These are phyloP conservation scores for Cryptocephalus primarius DNA, from an alignment of 2,888 invertebrate genomes.

Conservation along the genomic window DNA sequence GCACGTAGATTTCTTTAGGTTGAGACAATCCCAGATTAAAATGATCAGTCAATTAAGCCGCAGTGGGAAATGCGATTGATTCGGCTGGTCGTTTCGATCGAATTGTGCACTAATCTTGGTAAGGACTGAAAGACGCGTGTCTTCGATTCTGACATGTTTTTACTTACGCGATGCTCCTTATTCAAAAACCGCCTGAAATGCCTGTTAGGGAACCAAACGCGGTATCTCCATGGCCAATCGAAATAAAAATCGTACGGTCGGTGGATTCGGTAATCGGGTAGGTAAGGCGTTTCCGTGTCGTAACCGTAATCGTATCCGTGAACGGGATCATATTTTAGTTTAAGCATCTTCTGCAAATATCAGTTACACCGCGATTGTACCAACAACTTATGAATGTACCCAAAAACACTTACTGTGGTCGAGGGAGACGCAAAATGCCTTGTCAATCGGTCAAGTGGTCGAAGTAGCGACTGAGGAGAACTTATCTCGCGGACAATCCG, in stretches of 20 bases:
- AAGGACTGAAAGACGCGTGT: no score
- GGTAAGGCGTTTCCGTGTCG: conserved; percentile 10
- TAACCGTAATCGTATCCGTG: conserved; percentile 19
- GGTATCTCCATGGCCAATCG: conserved; percentile 20
- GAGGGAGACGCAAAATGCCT: no score
- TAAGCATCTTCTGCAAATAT: conserved; percentile 20
- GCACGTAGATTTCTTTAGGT: no score
- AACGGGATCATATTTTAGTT: conserved; percentile 22
- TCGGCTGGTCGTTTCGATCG: no score
- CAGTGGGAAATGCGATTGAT: neutral
- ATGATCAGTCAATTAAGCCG: neutral
- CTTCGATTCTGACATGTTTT: neutral
- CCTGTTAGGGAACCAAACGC: conserved; percentile 18
- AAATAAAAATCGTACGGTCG: conserved; percentile 20
- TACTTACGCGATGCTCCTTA: conserved; percentile 20
- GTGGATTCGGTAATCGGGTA: conserved; percentile 19
- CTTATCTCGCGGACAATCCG: no score
- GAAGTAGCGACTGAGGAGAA: no score
- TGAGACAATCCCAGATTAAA: neutral
- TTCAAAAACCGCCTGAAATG: conserved; percentile 18
- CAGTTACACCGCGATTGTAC: neutral
- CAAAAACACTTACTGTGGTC: no score
- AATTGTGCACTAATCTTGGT: no score
- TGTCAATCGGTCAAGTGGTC: no score
- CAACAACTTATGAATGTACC: no score